Base-by-base conservation (phyloP, 2,113 vertebrate genomes). In the Periophthalmodon schlosseri region DNA sequence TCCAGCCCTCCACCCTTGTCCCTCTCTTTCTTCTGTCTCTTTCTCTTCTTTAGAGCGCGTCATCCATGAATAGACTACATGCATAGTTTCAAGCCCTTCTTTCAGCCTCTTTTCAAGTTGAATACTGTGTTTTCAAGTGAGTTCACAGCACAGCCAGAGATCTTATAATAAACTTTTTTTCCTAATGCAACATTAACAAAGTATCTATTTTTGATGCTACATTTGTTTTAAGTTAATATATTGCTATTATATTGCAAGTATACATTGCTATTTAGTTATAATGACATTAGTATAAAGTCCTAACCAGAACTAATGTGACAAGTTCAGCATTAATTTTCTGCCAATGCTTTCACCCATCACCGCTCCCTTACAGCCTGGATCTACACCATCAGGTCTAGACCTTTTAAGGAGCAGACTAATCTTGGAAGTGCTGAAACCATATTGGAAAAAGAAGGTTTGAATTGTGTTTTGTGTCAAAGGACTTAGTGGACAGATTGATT, bases 401-500 rank as follows among this genome's bases (percentile, higher is more conserved):
- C 83, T 81, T 2, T 67, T 76, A 81, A 93, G 93, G 94, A 94
- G 93, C 93, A 93, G 93, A 90, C 91, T 91, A 94, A 95, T 95
- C 89, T 76, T 94, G 91, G 50, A 95, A 95, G 95, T 93, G 94
- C 85, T 75, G 90, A 68, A 86, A 94, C 94, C 96, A 95, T 97
- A 96, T 96, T 98, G 96, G 36, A 84, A 83, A 79, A 75, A 79
- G 77, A 54, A 54, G 39, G 74, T 64, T 44, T 69, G 76, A 85
- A 83, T 49, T 74, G 75, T 86, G 93, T 94, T 96, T 96, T 96
- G 11, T 96, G 96, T 97, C 95, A 95, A 93, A 95, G 91, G 86
- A 93, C 93, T 94, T 89, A 92, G 90, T 88, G 95, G 95, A 96
- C 96, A 97, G 96, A 97, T 96, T 97, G 95, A 98, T 96, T 95